Conservation (phyloP, 2,797 vertebrate species). For the Cercopithecus diana region DNA sequence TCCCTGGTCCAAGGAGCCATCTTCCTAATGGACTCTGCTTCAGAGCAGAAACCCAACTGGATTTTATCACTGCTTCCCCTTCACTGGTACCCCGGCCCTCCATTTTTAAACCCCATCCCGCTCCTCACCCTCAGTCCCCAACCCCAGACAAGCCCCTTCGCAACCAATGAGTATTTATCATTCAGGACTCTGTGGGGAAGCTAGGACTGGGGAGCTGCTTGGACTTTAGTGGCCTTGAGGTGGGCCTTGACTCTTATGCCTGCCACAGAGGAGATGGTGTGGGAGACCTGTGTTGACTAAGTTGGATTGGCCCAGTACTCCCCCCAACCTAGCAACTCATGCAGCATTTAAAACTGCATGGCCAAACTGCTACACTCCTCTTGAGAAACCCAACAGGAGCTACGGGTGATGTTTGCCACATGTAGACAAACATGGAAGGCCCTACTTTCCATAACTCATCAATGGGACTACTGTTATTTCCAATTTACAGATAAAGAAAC, state of each 20-base stretch:
- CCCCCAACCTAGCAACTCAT: not conserved
- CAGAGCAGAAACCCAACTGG: not conserved
- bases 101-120: accelerated
- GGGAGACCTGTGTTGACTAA: not conserved
- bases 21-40: not conserved
- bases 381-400: not conserved
- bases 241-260: not conserved
- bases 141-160: not conserved
- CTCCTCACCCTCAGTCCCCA: not conserved
- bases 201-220: no score
- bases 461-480: not conserved
- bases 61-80: not conserved
- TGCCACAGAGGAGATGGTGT: not conserved
- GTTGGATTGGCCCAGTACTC: not conserved
- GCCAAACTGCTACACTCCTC: not conserved
- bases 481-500: not conserved
- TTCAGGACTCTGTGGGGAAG: not conserved
- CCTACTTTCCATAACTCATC: not conserved
- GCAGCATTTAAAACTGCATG: not conserved
- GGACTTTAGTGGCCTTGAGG: not conserved
- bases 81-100: accelerated
- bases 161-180: not conserved
- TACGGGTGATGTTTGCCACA: accelerated
- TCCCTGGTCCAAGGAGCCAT: not conserved
- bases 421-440: no score